Percentiles rank a stretch among this genome's conserved stretches.
phyloP scores from a whole-genome alignment of 2,888 invertebrate species.

The Alitta virens region DNA sequence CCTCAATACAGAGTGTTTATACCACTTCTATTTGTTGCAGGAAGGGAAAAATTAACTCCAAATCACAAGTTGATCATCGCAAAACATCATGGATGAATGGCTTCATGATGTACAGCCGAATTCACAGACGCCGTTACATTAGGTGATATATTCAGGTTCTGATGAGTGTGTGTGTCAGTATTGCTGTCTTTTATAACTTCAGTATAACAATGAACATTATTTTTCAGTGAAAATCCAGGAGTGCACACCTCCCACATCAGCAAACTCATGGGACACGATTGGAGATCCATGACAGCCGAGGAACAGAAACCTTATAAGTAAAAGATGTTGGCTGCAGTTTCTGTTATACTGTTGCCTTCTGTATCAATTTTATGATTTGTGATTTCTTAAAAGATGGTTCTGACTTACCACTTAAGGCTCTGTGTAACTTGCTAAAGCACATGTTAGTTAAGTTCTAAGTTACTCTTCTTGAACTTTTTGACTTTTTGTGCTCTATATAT shows the following conservation, averaged over 20 bases:
- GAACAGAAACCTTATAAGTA: conserved; percentile 47
- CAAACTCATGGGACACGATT: conserved; percentile 46
- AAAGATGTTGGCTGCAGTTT: conserved; percentile 13
- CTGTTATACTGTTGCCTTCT: no score
- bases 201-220: not conserved
- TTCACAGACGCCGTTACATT: conserved; percentile 44
- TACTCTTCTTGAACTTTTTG: no score
- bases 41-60: not conserved
- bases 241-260: conserved; percentile 46
- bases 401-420: no score
- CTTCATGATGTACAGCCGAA: conserved; percentile 52
- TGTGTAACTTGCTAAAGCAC: no score
- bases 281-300: conserved; percentile 41
- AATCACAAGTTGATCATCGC: conserved; percentile 36
- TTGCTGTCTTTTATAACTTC: no score
- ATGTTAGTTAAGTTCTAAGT: no score
- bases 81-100: conserved; percentile 54
- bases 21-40: no score
- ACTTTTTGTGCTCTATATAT: no score
- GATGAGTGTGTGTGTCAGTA: not conserved
- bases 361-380: no score
- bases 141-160: conserved; percentile 22
- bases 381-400: no score
- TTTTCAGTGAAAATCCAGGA: conserved; percentile 42
- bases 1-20: no score